Percentiles rank a stretch among this genome's conserved stretches.
Conservation (phyloP, 1,140 invertebrate genomes). For the Pantala flavescens region DNA sequence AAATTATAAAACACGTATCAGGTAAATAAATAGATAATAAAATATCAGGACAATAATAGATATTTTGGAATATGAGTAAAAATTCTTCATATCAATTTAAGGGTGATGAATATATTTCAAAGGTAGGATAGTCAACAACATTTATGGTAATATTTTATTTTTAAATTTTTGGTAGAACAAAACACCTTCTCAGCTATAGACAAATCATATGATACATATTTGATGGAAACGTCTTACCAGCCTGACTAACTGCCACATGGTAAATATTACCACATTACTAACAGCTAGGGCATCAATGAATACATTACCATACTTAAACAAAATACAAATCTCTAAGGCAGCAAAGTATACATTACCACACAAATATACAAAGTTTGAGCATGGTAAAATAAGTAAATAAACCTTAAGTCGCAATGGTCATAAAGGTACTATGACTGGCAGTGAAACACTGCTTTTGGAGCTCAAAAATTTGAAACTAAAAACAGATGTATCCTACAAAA, state of each 20-base stretch:
- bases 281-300: neutral
- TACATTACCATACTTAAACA: neutral
- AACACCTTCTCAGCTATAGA: conserved; percentile 3
- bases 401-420: neutral
- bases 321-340: neutral
- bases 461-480: neutral
- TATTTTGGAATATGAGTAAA: too few relatives aligned
- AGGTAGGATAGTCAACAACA: too few relatives aligned
- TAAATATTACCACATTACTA: neutral
- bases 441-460: neutral
- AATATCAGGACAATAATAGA: too few relatives aligned
- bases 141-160: neutral
- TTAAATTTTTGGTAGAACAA: neutral
- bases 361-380: neutral
- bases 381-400: neutral
- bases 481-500: neutral
- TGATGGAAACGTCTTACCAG: neutral
- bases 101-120: too few relatives aligned
- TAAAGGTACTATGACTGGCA: neutral
- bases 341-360: neutral
- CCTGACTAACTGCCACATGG: neutral
- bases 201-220: neutral
- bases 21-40: too few relatives aligned
- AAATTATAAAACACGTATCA: too few relatives aligned
- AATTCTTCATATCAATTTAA: too few relatives aligned